phyloP scores from a whole-genome alignment of 2,888 invertebrate species.

The Ophion slaviceki region DNA sequence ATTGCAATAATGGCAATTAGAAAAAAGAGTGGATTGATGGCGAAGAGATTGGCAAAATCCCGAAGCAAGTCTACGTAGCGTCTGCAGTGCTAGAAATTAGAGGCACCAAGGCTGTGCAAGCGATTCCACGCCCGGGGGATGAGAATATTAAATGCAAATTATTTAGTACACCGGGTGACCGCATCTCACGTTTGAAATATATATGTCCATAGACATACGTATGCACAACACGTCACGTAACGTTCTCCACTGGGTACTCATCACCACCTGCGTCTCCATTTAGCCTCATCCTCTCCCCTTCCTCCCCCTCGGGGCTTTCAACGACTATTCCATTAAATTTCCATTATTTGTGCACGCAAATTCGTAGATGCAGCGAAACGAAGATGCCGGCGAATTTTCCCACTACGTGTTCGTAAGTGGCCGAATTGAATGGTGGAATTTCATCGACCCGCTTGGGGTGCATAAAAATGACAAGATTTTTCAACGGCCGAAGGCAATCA shows the following conservation, averaged over 20 bases:
- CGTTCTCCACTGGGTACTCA: conserved; percentile 48
- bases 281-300: neutral
- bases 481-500: conserved; percentile 4
- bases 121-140: conserved; percentile 30
- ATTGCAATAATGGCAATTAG: neutral
- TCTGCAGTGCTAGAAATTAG: conserved; percentile 17
- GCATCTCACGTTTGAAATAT: conserved; percentile 24
- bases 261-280: conserved; percentile 54
- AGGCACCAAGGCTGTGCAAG: conserved; percentile 15
- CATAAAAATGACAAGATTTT: conserved; percentile 9
- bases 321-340: conserved; percentile 48
- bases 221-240: conserved; percentile 14
- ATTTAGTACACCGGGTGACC: conserved; percentile 56
- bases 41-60: conserved; percentile 24
- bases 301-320: neutral
- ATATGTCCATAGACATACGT: too few relatives aligned
- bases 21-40: conserved; percentile 19
- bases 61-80: neutral
- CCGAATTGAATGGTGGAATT: neutral
- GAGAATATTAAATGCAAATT: conserved; percentile 61
- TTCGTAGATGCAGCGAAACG: conserved; percentile 14
- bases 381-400: neutral
- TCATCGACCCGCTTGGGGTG: neutral
- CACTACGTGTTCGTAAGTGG: neutral
- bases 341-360: conserved; percentile 35